These are phyloP conservation scores for Petrocephalus microphthalmus DNA, from an alignment of 2,113 vertebrate genomes.

Conservation along the genomic window DNA sequence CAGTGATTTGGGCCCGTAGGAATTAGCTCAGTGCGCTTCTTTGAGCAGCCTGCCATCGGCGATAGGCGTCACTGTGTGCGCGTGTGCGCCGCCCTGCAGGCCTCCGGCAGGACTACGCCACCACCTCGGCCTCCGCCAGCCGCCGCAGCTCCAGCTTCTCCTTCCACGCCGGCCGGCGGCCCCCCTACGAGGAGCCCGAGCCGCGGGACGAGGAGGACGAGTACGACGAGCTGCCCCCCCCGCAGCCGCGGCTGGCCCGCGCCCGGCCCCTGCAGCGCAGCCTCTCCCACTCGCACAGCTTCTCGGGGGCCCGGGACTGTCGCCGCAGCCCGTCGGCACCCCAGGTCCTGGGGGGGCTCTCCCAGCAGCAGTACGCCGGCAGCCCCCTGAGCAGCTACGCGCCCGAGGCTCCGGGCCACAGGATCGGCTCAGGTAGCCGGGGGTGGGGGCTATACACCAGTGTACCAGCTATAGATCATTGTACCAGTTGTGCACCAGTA, in stretches of 20 bases:
- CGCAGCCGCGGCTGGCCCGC: slow-evolving; percentile 79
- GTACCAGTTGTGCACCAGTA: not conserved
- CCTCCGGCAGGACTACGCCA: slow-evolving; percentile 92
- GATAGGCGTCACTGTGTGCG: not conserved
- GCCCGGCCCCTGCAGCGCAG: slow-evolving; percentile 79
- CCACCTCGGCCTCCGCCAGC: slow-evolving; percentile 78
- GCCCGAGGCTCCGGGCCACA: slow-evolving; percentile 66
- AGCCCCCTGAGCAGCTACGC: slow-evolving; percentile 67
- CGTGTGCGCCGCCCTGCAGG: slow-evolving; percentile 56
- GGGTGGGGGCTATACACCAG: not conserved
- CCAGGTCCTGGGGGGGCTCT: slow-evolving; percentile 74
- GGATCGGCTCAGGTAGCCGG: slow-evolving; percentile 72
- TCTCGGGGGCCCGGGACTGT: slow-evolving; percentile 88
- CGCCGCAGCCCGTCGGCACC: slow-evolving; percentile 73
- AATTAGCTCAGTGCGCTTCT: not conserved
- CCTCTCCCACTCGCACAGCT: slow-evolving; percentile 86
- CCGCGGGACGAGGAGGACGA: slow-evolving; percentile 83
- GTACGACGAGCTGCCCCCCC: slow-evolving; percentile 85
- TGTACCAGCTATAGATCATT: not conserved
- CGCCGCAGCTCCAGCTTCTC: slow-evolving; percentile 81
- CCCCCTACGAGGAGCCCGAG: slow-evolving; percentile 65
- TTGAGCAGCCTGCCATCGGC: not conserved
- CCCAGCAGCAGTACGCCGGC: slow-evolving; percentile 68
- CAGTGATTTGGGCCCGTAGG: not conserved
- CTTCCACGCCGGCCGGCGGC: slow-evolving; percentile 67